Percentiles rank a stretch among this genome's conserved stretches.
Conservation (phyloP, 1,140 invertebrate genomes). For the Pseudomyrmex cubaensis region DNA sequence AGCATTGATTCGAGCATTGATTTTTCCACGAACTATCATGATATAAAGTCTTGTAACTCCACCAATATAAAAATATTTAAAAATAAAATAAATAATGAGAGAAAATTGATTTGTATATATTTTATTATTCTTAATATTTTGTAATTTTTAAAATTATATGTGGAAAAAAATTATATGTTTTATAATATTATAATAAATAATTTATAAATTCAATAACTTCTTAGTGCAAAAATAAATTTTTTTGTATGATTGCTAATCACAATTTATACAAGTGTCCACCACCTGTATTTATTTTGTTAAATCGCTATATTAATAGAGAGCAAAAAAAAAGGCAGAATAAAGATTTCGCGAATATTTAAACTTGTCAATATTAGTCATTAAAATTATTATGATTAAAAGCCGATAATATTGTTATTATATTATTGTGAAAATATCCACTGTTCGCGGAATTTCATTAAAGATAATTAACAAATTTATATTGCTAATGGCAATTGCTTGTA, state of each 20-base stretch:
- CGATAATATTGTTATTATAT: slow-evolving; percentile 9
- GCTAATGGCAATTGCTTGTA: not conserved
- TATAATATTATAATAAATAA: not conserved
- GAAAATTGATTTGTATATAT: no score
- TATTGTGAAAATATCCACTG: not conserved
- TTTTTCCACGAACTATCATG: no score
- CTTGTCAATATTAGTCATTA: slow-evolving; percentile 3
- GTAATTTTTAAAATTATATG: not conserved
- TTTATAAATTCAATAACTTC: not conserved
- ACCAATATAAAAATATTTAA: no score
- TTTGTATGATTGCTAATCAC: not conserved
- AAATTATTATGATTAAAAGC: slow-evolving; percentile 29
- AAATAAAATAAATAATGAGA: no score
- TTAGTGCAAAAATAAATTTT: slow-evolving; percentile 12
- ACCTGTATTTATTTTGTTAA: slow-evolving; percentile 66
- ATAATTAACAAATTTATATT: slow-evolving; percentile 29
- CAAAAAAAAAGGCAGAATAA: not conserved
- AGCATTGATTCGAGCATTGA: no score
- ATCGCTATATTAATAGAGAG: slow-evolving; percentile 55
- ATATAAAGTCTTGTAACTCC: no score
- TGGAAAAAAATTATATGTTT: no score
- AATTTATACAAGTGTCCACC: slow-evolving; percentile 57
- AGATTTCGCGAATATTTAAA: slow-evolving; percentile 16
- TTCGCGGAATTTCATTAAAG: no score
- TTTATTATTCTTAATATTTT: no score